Evolutionary conservation across 1,140 invertebrate genomes (phyloP).

Genomic region (Ceratina japonica): DNA sequence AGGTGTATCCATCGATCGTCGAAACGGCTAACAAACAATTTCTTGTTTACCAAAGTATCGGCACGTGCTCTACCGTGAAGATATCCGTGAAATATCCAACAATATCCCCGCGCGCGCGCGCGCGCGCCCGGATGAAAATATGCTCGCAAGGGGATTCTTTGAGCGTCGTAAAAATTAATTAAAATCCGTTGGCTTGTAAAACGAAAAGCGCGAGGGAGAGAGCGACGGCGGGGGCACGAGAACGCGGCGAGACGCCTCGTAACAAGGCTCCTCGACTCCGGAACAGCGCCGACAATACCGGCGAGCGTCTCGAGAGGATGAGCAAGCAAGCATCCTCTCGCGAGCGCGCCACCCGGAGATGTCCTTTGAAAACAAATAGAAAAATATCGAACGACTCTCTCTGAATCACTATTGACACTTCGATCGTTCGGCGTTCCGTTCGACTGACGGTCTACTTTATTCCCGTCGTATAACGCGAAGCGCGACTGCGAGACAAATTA

Average conservation of each 20-base stretch:
- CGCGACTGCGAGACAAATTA: no score
- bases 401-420: slow-evolving; percentile 19
- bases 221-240: background rate
- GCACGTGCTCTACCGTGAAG: background rate
- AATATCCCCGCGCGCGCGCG: background rate
- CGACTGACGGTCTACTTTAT: background rate
- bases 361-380: slow-evolving; percentile 23
- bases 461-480: no score
- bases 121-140: background rate
- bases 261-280: slow-evolving; percentile 31
- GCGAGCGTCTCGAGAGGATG: slow-evolving; percentile 16
- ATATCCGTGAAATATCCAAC: background rate
- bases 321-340: slow-evolving; percentile 12
- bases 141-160: slow-evolving; percentile 13
- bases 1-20: background rate
- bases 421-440: background rate
- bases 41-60: background rate
- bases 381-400: slow-evolving; percentile 11
- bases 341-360: background rate
- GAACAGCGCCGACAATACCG: background rate
- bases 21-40: background rate
- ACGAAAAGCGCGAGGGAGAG: background rate
- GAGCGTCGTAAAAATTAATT: slow-evolving; percentile 27
- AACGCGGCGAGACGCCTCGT: slow-evolving; percentile 14
- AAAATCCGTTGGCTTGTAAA: slow-evolving; percentile 30